A percentile compares a stretch with the other conserved stretches of the same genome.
phyloP scores from a whole-genome alignment of 2,113 vertebrate species.

The Cyanoderma ruficeps region DNA sequence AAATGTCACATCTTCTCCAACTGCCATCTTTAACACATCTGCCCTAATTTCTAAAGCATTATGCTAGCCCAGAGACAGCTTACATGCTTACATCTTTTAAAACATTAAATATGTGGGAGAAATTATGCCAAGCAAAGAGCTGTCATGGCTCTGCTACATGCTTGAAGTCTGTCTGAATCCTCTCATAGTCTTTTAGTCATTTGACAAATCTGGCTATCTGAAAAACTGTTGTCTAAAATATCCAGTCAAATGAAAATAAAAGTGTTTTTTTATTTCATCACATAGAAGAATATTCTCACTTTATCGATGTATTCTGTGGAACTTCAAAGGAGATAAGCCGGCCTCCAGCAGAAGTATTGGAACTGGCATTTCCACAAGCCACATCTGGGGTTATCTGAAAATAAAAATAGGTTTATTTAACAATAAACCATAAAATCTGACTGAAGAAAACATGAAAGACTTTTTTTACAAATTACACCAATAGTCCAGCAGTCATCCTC shows the following conservation, averaged over 20 bases:
- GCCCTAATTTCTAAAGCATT: neutral
- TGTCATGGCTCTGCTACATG: neutral
- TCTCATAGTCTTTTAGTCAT: neutral
- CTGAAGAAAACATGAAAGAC: neutral
- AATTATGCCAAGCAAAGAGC: neutral
- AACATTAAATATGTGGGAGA: neutral
- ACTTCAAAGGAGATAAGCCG: conserved; percentile 88
- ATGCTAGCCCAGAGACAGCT: neutral
- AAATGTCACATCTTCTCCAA: neutral
- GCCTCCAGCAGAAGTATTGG: conserved; percentile 87
- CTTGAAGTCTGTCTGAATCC: neutral
- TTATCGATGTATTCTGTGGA: conserved; percentile 91
- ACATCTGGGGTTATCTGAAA: conserved; percentile 84
- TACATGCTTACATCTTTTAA: neutral
- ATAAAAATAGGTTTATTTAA: neutral
- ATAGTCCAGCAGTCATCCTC: neutral
- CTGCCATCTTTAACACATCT: neutral
- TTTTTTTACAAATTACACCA: neutral
- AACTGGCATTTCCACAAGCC: conserved; percentile 87
- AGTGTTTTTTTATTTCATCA: neutral
- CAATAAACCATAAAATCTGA: neutral
- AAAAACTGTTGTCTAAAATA: neutral
- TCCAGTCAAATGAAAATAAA: neutral
- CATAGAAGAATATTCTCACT: conserved; percentile 80
- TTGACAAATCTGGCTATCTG: neutral